A percentile compares a stretch with the other conserved stretches of the same genome.
Evolutionary conservation across 2,888 invertebrate genomes (phyloP).

Genomic region (Arctia plantaginis): DNA sequence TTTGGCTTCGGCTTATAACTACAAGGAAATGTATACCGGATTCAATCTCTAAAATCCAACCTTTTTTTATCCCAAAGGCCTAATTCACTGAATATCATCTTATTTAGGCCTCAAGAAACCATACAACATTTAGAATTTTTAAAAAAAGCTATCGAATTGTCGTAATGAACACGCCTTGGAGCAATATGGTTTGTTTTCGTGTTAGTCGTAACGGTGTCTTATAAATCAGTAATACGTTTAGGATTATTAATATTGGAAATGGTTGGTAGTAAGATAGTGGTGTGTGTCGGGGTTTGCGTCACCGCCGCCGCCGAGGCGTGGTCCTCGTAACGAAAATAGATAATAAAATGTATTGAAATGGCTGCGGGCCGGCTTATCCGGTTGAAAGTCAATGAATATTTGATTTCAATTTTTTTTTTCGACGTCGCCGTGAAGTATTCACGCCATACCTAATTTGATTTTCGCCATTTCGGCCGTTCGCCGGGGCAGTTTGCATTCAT

Average conservation of each 20-base stretch:
- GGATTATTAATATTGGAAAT: conserved; percentile 42
- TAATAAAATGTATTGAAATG: conserved; percentile 87
- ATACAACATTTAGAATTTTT: conserved; percentile 26
- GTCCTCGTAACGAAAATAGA: conserved; percentile 80
- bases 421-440: conserved; percentile 86
- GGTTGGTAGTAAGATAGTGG: conserved; percentile 31
- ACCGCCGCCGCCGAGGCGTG: conserved; percentile 61
- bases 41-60: conserved; percentile 43
- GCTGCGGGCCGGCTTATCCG: conserved; percentile 86
- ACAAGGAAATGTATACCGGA: conserved; percentile 44
- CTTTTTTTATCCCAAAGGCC: conserved; percentile 41
- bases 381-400: conserved; percentile 87
- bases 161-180: conserved; percentile 1
- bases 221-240: conserved; percentile 39
- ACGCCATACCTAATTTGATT: conserved; percentile 87
- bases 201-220: conserved; percentile 17
- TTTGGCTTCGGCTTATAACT: conserved; percentile 25
- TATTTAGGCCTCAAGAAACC: conserved; percentile 30
- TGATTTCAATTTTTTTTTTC: conserved; percentile 86
- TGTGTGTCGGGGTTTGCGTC: conserved; percentile 45
- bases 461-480: conserved; percentile 85
- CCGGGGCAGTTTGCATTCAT: conserved; percentile 86
- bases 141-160: conserved; percentile 25
- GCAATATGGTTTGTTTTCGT: conserved; percentile 19
- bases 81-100: conserved; percentile 41